These are phyloP conservation scores for Exocentrus adspersus DNA, from an alignment of 2,888 invertebrate genomes.

Conservation along the genomic window DNA sequence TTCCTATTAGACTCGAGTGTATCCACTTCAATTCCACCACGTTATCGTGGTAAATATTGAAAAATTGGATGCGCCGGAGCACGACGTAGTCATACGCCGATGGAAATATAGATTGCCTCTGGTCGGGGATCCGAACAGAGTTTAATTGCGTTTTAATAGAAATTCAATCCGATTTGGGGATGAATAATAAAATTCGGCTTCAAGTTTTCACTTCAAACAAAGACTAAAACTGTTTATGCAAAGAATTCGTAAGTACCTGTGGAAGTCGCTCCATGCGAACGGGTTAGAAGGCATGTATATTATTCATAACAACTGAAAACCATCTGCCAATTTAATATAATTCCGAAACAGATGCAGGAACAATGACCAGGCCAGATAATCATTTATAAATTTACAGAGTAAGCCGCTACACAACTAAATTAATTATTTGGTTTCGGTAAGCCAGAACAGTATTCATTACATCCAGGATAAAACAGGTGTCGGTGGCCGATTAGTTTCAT, in stretches of 20 bases:
- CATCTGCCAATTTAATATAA: too few species aligned
- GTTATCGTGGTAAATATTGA: not conserved
- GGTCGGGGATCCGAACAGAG: not conserved
- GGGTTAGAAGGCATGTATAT: too few species aligned
- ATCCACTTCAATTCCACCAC: conserved; percentile 3
- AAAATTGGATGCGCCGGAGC: not conserved
- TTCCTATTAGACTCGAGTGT: conserved; percentile 7
- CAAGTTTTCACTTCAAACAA: too few species aligned
- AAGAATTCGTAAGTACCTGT: too few species aligned
- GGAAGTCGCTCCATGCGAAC: too few species aligned
- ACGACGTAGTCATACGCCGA: not conserved
- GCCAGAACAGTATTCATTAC: not conserved
- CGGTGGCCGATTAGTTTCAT: not conserved
- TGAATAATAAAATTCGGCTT: too few species aligned
- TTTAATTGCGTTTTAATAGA: not conserved
- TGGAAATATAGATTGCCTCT: not conserved
- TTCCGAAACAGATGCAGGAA: not conserved
- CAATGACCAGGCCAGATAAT: not conserved
- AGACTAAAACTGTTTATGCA: too few species aligned
- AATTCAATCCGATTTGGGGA: too few species aligned
- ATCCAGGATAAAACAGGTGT: not conserved
- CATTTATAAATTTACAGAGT: not conserved
- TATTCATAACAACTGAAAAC: too few species aligned
- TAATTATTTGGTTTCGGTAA: not conserved
- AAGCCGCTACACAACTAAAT: not conserved